phyloP scores from a whole-genome alignment of 2,888 invertebrate species.

The Furcula furcula region DNA sequence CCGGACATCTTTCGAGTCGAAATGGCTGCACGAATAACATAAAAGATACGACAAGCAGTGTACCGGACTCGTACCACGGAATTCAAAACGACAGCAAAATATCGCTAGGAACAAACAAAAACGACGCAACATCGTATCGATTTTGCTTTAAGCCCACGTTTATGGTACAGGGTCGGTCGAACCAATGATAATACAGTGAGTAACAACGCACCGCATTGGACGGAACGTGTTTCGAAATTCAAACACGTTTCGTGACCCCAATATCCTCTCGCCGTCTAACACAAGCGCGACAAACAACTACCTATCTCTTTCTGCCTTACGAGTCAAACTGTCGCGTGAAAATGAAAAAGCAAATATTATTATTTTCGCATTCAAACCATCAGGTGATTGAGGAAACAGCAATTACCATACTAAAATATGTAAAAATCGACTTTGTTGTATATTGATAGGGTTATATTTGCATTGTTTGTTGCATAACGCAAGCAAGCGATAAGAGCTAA shows the following conservation, averaged over 20 bases:
- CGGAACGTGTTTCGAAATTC: conserved; percentile 75
- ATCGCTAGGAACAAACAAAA: conserved; percentile 41
- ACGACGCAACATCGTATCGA: conserved; percentile 49
- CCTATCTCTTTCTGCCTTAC: conserved; percentile 52
- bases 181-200: conserved; percentile 65
- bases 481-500: conserved; percentile 38
- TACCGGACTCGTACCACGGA: conserved; percentile 51
- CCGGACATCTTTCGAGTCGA: conserved; percentile 70
- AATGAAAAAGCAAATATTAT: conserved; percentile 44
- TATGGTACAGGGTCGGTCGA: conserved; percentile 55
- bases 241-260: conserved; percentile 79
- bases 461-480: conserved; percentile 3
- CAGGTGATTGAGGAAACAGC: conserved; percentile 47
- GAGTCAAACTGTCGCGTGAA: conserved; percentile 29
- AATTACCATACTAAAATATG: conserved; percentile 37
- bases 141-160: conserved; percentile 36
- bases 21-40: conserved; percentile 75
- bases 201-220: conserved; percentile 72
- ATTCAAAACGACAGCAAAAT: conserved; percentile 29
- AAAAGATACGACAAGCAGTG: conserved; percentile 56
- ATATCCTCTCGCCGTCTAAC: conserved; percentile 49
- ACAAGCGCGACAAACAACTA: conserved; percentile 38
- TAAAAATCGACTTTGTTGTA: conserved; percentile 36
- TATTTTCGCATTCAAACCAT: conserved; percentile 45
- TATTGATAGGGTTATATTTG: conserved; percentile 18